Evolutionary conservation across 2,888 invertebrate genomes (phyloP), one percentile per base, ranked within the genome.

Genomic region (Sarcophaga caerulescens): DNA sequence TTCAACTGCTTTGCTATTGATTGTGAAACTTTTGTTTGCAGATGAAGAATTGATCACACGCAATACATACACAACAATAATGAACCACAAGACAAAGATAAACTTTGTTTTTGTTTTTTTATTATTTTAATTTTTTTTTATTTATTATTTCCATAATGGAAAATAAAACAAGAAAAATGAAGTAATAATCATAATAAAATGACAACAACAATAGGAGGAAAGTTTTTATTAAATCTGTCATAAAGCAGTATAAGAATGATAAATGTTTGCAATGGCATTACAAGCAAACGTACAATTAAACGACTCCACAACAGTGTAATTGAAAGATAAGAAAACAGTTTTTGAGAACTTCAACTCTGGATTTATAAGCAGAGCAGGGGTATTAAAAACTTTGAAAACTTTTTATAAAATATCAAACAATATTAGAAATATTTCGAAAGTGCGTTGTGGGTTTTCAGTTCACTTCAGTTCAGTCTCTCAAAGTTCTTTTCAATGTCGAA

Each of bases 191-290:
- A 35, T 35, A 35, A 35, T 35, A 35, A 35, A 35, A 35, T 35
- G 35, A 35, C 35, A 14, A 25, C 63, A 63, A 63, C 63, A 63
- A 63, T 25, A 63, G 14, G 25, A 12, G 5, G 5, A 17, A 19
- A 19, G n/a, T 44, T 44, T 66, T 19, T 44, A n/a, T 44, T 66
- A 45, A 66, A 66, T 44, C 45, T 66, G 65, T 35, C 65, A 65
- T 65, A 14, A 35, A n/a, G 17, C 8, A 35, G 11, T 3, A 35
- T 65, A n/a, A 17, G 11, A 35, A 65, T 35, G 65, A 65, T 65
- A 35, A 65, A 65, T 65, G 65, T 23, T 65, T 35, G 3, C 10
- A 11, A 35, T 35, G 1, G 1, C 35, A 35, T 35, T 35, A 35
- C 35, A 35, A 35, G 8, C 35, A 35, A 35, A 35, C 35, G 8